Evolutionary conservation across 2,888 invertebrate species (phyloP).

Genomic region (Pyrocoelia pectoralis): DNA sequence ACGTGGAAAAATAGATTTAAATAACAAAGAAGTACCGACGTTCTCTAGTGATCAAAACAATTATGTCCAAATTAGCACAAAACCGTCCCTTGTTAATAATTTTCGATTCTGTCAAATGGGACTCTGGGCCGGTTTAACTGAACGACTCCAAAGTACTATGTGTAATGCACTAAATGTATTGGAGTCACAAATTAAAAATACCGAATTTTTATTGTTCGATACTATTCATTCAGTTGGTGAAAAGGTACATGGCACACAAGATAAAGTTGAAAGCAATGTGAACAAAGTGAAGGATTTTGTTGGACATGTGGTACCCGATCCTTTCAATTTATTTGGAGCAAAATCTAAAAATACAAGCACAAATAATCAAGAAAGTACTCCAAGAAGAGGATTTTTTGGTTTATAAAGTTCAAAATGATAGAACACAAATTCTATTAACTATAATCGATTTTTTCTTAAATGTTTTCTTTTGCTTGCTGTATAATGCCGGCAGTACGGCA

Average conservation of each 20-base stretch:
- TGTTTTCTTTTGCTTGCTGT: too few species aligned
- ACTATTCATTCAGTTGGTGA: constrained; percentile 27
- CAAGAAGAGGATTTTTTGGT: neutral
- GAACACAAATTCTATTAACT: too few species aligned
- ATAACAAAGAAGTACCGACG: constrained; percentile 56
- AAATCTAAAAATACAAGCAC: neutral
- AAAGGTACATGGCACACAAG: neutral
- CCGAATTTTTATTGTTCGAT: constrained; percentile 38
- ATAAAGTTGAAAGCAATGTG: neutral
- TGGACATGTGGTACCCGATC: neutral
- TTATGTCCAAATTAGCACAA: constrained; percentile 65
- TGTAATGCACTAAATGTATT: constrained; percentile 60
- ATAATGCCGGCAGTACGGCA: too few species aligned
- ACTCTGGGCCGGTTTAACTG: constrained; percentile 70
- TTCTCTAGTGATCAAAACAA: constrained; percentile 60
- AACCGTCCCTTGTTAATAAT: constrained; percentile 60
- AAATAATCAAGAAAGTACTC: neutral
- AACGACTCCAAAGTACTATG: constrained; percentile 64
- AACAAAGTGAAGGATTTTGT: neutral
- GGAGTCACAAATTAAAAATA: constrained; percentile 43
- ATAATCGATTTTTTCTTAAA: too few species aligned
- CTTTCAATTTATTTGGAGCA: neutral
- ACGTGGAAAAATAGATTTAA: constrained; percentile 57
- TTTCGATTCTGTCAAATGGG: constrained; percentile 74
- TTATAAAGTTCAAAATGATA: too few species aligned